Base-by-base conservation (phyloP, 2,797 vertebrate genomes). In the Tachyglossus aculeatus region DNA sequence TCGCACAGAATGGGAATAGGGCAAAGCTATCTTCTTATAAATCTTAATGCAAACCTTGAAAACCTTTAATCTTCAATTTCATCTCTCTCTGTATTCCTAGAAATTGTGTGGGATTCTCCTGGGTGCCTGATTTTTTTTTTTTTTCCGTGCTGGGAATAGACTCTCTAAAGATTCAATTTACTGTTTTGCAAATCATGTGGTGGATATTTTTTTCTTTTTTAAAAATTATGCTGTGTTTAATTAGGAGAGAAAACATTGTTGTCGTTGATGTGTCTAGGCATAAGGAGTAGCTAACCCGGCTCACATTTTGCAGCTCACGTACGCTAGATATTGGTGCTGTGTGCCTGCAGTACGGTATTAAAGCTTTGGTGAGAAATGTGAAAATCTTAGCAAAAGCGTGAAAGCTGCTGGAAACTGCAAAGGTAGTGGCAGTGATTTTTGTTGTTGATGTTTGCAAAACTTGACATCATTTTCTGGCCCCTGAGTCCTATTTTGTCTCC, bases 41-140 rank as follows among this genome's bases (percentile, higher is more conserved):
- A 11, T 11, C 45, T 8, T 2, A 43, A 3, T 24, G 62, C 56
- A 21, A 5, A 18, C 48, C 36, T 27, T 63, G 1, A 81, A 69
- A 62, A 36, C 2, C 18, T 76, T 68, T 29, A 2, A 4, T 71
- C 16, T 21, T 38, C 65, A 36, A 73, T 60, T 2, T 33, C 45
- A 66, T 38, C 78, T 76, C 73, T 85, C 82, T 82, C 83, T 77
- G 83, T 51, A 74, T 74, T 75, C 50, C 74, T 78, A 45, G 80
- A 79, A 25, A 57, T 43, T 69, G 29, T 43, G 60, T 78, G 57
- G 71, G 77, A 29, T 67, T 66, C 81, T 86, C 81, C 67, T 48
- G 68, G 47, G 51, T 45, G 37, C 71, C 60, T 31, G 71, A 37
- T 62, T 39, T 59, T n/a, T n/a, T n/a, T n/a, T n/a, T n/a, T n/a